These are phyloP conservation scores for Myotis brandtii DNA, from an alignment of 2,113 vertebrate species.

Conservation along the genomic window DNA sequence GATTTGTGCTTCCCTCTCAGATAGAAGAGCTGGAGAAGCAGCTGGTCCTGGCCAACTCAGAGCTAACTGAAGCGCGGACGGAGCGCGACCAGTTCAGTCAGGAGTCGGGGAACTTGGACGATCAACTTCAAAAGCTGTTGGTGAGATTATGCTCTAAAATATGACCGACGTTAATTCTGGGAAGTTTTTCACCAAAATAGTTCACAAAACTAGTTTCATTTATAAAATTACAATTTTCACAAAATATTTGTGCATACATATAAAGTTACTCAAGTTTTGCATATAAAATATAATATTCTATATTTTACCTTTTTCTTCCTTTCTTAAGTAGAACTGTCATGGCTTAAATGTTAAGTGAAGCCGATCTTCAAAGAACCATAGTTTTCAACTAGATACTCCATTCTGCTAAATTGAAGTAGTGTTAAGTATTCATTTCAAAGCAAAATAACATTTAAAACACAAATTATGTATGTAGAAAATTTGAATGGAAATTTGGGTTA, in stretches of 20 bases:
- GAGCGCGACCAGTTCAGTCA: conserved; percentile 81
- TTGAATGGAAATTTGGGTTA: background rate
- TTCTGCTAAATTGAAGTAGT: background rate
- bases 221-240: conserved; percentile 37
- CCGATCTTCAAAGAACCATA: background rate
- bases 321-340: background rate
- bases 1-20: conserved; percentile 77
- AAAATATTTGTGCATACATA: background rate
- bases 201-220: conserved; percentile 46
- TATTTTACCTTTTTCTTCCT: background rate
- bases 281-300: background rate
- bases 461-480: background rate
- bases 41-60: conserved; percentile 79
- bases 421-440: conserved; percentile 25
- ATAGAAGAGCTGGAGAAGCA: conserved; percentile 86
- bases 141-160: conserved; percentile 80
- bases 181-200: conserved; percentile 1
- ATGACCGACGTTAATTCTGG: background rate
- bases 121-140: conserved; percentile 83
- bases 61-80: conserved; percentile 81
- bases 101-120: conserved; percentile 80
- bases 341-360: background rate
- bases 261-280: background rate
- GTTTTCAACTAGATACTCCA: background rate
- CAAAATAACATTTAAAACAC: conserved; percentile 18